These are phyloP conservation scores for Ailuropoda melanoleuca DNA, from an alignment of 2,113 vertebrate species.

Conservation along the genomic window DNA sequence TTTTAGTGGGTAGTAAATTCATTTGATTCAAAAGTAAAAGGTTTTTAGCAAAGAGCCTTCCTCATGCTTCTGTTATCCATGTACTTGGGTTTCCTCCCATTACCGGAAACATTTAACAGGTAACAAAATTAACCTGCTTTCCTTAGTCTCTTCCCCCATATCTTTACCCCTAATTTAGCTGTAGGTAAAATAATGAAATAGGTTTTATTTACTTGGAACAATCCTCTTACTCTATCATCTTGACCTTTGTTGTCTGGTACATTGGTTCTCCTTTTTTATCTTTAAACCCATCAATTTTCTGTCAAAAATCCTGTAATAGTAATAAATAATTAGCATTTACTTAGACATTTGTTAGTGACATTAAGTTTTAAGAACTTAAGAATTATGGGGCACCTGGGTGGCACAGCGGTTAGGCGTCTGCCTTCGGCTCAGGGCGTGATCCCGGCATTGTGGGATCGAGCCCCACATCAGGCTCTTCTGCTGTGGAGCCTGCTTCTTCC, in stretches of 20 bases:
- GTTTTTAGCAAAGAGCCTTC: background rate
- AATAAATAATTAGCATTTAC: background rate
- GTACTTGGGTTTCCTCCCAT: background rate
- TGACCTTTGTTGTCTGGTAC: background rate
- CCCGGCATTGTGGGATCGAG: too few species aligned
- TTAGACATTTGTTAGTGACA: background rate
- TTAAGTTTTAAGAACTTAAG: conserved; percentile 5
- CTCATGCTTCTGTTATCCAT: background rate
- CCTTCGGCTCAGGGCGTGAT: too few species aligned
- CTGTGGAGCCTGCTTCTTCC: too few species aligned
- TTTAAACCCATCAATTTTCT: background rate
- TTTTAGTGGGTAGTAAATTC: background rate
- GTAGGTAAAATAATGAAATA: conserved; percentile 13
- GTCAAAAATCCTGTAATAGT: background rate
- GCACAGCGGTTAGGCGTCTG: too few species aligned
- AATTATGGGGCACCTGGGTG: too few species aligned
- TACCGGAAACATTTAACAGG: background rate
- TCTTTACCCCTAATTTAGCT: background rate
- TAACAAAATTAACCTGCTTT: background rate
- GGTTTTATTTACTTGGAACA: conserved; percentile 1
- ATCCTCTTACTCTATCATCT: background rate
- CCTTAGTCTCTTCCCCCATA: background rate
- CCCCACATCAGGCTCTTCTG: too few species aligned
- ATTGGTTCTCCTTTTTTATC: background rate
- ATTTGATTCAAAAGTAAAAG: background rate